These are phyloP conservation scores for Gasterosteus aculeatus DNA, from an alignment of 2,113 vertebrate species.

Conservation along the genomic window DNA sequence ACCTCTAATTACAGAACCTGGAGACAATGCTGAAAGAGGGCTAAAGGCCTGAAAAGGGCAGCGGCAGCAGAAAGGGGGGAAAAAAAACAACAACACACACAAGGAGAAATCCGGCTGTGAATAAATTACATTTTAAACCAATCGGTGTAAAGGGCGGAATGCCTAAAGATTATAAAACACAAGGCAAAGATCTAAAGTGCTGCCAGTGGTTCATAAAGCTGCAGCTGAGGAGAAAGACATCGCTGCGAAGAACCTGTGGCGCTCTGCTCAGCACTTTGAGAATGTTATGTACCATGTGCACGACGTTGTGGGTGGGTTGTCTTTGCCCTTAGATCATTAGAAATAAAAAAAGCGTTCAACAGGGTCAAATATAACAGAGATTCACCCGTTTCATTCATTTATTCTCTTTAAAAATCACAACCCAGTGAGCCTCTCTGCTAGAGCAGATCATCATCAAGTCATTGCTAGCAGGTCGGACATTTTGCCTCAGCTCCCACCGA, in stretches of 20 bases:
- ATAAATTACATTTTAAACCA: slow-evolving; percentile 12
- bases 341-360: not conserved
- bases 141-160: slow-evolving; percentile 4
- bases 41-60: slow-evolving; percentile 37
- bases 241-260: not conserved
- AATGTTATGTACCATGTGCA: not conserved
- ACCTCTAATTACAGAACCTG: slow-evolving; percentile 47
- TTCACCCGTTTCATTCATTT: not conserved
- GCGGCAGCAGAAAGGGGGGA: not conserved
- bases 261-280: not conserved
- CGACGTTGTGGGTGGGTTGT: not conserved
- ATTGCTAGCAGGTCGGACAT: slow-evolving; percentile 59
- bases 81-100: not conserved
- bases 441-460: slow-evolving; percentile 38
- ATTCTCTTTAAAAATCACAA: not conserved
- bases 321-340: not conserved
- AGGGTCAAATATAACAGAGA: not conserved
- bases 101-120: slow-evolving; percentile 20
- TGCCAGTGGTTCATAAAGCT: not conserved
- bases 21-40: slow-evolving; percentile 30
- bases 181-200: slow-evolving; percentile 22
- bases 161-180: slow-evolving; percentile 19
- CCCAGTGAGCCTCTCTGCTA: not conserved
- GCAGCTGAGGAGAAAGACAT: not conserved
- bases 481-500: slow-evolving; percentile 51